Percentiles rank a stretch among this genome's conserved stretches.
phyloP scores from a whole-genome alignment of 2,888 invertebrate genomes.

The Junonia oenone region DNA sequence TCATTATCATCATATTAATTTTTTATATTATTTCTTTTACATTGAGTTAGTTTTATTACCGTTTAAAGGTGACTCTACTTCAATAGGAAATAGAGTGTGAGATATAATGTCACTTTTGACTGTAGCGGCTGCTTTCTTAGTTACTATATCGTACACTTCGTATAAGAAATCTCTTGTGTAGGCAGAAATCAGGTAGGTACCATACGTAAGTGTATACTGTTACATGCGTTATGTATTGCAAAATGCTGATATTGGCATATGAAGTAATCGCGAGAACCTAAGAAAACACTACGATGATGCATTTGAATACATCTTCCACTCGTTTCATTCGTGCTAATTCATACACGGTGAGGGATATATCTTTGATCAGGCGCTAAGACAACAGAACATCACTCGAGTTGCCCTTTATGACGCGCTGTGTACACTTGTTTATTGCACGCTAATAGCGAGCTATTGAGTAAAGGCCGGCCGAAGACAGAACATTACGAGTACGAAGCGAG shows the following conservation, averaged over 20 bases:
- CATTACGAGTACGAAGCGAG: background rate
- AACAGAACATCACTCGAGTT: slow-evolving; percentile 8
- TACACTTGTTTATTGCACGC: slow-evolving; percentile 11
- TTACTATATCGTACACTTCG: too few species aligned
- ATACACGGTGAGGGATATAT: slow-evolving; percentile 14
- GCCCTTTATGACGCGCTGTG: slow-evolving; percentile 5
- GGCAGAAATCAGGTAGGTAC: too few species aligned
- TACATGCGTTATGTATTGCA: background rate
- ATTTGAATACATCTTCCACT: background rate
- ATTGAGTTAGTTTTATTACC: too few species aligned
- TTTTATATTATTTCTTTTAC: too few species aligned
- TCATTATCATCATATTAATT: too few species aligned
- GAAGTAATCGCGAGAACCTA: background rate
- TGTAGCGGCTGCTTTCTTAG: too few species aligned
- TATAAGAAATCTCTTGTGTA: too few species aligned
- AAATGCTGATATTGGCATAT: too few species aligned
- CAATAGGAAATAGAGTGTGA: too few species aligned
- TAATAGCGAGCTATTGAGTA: slow-evolving; percentile 13
- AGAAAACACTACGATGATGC: background rate
- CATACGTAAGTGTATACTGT: too few species aligned
- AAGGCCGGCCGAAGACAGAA: background rate
- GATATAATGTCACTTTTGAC: too few species aligned
- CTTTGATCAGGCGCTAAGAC: slow-evolving; percentile 18
- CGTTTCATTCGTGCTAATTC: slow-evolving; percentile 3
- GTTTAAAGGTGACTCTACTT: too few species aligned